These are phyloP conservation scores for Clarias laeviceps DNA, from an alignment of 2,797 vertebrate genomes.

Conservation along the genomic window DNA sequence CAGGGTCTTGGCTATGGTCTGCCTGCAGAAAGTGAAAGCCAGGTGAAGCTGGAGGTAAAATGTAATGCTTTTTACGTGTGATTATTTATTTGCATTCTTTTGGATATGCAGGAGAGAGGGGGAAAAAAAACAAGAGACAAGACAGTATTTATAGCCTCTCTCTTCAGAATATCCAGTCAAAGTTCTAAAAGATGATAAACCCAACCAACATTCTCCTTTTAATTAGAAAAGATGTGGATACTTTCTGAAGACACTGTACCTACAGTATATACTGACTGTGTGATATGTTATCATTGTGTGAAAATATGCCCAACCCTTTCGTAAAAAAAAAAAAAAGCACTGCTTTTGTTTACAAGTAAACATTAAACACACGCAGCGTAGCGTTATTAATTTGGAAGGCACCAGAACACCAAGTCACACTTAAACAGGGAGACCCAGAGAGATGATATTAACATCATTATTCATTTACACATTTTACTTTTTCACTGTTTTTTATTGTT, in stretches of 20 bases:
- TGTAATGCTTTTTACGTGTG: too few relatives aligned
- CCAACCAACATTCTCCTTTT: neutral
- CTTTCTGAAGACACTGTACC: neutral
- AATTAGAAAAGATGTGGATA: neutral
- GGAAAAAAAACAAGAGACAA: too few relatives aligned
- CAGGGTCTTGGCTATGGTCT: too few relatives aligned
- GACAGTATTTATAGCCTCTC: too few relatives aligned
- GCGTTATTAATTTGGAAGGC: neutral
- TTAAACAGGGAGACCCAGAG: neutral
- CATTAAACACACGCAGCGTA: conserved; percentile 23
- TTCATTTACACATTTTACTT: neutral
- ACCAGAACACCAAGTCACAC: neutral
- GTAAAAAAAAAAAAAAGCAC: neutral
- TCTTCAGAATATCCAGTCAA: too few relatives aligned
- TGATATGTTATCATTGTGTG: neutral
- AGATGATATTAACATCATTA: neutral
- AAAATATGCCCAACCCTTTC: neutral
- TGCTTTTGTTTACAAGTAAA: conserved; percentile 37
- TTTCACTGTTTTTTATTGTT: neutral
- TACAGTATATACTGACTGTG: neutral
- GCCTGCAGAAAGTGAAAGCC: too few relatives aligned
- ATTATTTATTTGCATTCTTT: too few relatives aligned
- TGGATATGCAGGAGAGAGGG: too few relatives aligned
- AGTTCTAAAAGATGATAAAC: neutral
- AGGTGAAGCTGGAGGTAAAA: too few relatives aligned